Evolutionary conservation across 1,140 invertebrate species (phyloP).

Genomic region (Grapholita molesta): DNA sequence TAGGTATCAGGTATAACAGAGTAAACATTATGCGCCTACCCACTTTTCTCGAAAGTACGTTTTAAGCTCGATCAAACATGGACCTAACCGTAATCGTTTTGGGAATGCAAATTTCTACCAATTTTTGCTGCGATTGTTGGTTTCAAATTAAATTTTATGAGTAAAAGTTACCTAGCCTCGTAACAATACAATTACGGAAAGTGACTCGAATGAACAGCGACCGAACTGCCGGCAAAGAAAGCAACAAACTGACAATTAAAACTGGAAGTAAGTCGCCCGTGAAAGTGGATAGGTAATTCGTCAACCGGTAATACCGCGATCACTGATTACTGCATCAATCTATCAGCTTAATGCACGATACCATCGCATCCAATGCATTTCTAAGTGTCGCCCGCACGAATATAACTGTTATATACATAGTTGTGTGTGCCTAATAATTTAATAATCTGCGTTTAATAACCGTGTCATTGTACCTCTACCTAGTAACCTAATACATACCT

Average conservation of each 20-base stretch:
- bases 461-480: background rate
- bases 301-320: constrained; percentile 23
- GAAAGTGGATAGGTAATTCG: constrained; percentile 32
- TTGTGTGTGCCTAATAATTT: background rate
- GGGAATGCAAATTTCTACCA: background rate
- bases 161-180: background rate
- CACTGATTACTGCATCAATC: background rate
- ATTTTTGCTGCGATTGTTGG: background rate
- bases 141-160: background rate
- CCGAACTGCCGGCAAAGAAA: constrained; percentile 28
- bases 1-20: background rate
- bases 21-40: background rate
- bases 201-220: background rate
- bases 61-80: background rate
- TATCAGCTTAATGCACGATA: background rate
- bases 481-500: too few species aligned
- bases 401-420: too few species aligned
- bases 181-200: constrained; percentile 1
- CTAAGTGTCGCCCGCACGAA: background rate
- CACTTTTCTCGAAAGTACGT: background rate
- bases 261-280: constrained; percentile 31
- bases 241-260: constrained; percentile 25
- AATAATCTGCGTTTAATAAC: background rate
- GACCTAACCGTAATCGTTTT: background rate
- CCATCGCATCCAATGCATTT: background rate